A percentile compares a stretch with the other conserved stretches of the same genome.
Conservation (phyloP, 2,113 vertebrate genomes). For the Lucifuga dentata region DNA sequence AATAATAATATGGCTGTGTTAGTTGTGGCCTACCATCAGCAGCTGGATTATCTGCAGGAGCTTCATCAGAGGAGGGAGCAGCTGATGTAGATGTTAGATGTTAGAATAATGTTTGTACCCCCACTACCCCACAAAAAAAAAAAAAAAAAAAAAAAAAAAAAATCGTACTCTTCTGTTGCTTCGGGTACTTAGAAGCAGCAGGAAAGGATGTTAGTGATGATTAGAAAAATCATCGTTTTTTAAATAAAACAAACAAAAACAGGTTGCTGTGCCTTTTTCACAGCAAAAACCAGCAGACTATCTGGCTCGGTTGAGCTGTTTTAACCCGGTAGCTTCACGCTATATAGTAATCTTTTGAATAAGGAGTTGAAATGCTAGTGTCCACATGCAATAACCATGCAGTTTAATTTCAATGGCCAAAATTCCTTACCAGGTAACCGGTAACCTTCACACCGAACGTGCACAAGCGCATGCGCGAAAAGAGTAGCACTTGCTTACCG, state of each 20-base stretch:
- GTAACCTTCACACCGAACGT: neutral
- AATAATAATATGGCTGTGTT: neutral
- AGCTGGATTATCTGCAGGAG: slow-evolving; percentile 2
- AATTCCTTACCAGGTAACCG: neutral
- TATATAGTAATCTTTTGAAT: no score
- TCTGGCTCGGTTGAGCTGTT: no score
- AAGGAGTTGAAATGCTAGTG: neutral
- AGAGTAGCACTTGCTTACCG: slow-evolving; percentile 31
- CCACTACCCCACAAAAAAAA: no score
- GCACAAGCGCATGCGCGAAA: slow-evolving; percentile 13
- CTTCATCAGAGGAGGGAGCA: slow-evolving; percentile 6
- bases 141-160: no score
- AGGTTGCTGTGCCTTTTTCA: no score
- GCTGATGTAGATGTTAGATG: slow-evolving; percentile 27
- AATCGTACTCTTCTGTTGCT: no score
- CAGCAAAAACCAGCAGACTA: no score
- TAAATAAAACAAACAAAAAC: no score
- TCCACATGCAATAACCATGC: slow-evolving; percentile 1
- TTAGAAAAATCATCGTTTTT: no score
- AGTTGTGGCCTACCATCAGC: neutral
- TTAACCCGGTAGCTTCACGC: no score
- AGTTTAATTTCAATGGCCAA: neutral
- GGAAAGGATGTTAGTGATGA: no score
- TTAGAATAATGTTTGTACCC: no score
- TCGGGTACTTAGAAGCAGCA: neutral